A percentile compares a stretch with the other conserved stretches of the same genome.
phyloP scores from a whole-genome alignment of 2,888 invertebrate genomes.

The Cinara cedri region DNA sequence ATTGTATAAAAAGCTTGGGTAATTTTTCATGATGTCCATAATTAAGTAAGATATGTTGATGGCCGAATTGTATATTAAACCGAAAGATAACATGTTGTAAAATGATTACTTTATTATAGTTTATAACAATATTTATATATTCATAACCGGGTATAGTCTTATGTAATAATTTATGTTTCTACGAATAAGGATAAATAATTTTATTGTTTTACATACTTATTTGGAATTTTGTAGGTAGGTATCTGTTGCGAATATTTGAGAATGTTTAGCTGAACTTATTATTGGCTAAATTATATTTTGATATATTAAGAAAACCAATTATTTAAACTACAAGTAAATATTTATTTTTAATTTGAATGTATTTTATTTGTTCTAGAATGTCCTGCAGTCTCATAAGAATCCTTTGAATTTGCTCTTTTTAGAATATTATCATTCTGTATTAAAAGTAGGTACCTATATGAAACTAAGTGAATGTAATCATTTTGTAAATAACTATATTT shows the following conservation, averaged over 20 bases:
- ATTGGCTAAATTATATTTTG: no score
- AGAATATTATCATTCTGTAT: neutral
- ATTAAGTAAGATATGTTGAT: no score
- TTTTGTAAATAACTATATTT: conserved; percentile 37
- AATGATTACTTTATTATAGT: no score
- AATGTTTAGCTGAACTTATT: no score
- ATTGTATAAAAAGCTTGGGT: no score
- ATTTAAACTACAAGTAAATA: neutral
- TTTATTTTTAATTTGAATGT: neutral
- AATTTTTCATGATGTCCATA: no score
- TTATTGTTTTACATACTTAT: neutral
- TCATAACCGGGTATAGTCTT: no score
- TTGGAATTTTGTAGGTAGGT: neutral
- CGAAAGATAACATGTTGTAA: no score
- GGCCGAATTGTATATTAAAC: no score
- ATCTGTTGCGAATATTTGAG: neutral
- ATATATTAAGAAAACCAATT: neutral
- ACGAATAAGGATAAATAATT: neutral
- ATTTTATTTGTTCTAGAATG: conserved; percentile 33
- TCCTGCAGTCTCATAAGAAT: conserved; percentile 29
- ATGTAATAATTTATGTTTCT: no score
- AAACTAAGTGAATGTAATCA: neutral
- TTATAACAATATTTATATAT: no score
- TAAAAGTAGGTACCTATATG: neutral
- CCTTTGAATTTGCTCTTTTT: neutral